phyloP scores from a whole-genome alignment of 2,888 invertebrate species.

The Gari tellinella region DNA sequence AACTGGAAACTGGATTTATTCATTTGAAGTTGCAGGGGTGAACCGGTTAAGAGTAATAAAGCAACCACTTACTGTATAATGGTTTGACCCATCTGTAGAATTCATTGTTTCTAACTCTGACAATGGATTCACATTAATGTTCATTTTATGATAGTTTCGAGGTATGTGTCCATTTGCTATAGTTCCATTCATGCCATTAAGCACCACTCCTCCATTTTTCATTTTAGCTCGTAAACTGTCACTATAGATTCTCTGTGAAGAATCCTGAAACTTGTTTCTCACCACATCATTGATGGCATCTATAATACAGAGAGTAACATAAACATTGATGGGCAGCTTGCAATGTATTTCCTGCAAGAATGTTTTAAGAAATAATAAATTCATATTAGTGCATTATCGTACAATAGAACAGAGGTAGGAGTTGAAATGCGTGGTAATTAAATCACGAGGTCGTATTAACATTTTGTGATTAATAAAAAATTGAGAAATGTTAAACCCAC shows the following conservation, averaged over 20 bases:
- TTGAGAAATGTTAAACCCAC: too few species aligned
- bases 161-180: conserved; percentile 73
- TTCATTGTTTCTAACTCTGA: conserved; percentile 62
- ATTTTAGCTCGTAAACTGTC: conserved; percentile 75
- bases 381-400: too few species aligned
- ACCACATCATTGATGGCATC: conserved; percentile 71
- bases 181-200: conserved; percentile 71
- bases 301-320: conserved; percentile 19
- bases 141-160: conserved; percentile 71
- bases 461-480: too few species aligned
- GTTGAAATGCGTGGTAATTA: too few species aligned
- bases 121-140: conserved; percentile 74
- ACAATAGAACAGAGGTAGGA: too few species aligned
- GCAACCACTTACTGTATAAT: conserved; percentile 52
- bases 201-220: conserved; percentile 68
- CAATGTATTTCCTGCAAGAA: too few species aligned
- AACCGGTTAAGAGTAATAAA: too few species aligned
- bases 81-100: conserved; percentile 50
- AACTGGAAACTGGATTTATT: too few species aligned
- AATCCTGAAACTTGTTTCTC: conserved; percentile 73
- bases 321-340: too few species aligned
- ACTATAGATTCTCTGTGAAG: conserved; percentile 71
- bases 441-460: too few species aligned
- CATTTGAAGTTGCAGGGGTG: too few species aligned
- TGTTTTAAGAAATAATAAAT: too few species aligned